phyloP scores from a whole-genome alignment of 2,113 vertebrate genomes.

The Labeo rohita region DNA sequence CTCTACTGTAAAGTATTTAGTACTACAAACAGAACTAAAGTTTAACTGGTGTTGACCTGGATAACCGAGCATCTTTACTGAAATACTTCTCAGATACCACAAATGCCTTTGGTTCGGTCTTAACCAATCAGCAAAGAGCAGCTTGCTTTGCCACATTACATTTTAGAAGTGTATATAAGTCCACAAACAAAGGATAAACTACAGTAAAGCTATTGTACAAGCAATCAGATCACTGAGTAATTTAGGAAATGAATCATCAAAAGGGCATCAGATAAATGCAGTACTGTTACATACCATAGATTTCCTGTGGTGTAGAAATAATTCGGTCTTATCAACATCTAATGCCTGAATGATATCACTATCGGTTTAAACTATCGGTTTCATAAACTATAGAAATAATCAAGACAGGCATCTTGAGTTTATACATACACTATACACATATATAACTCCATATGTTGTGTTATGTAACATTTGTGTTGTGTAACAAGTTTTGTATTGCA shows the following conservation, averaged over 20 bases:
- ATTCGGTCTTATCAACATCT: not conserved
- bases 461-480: not conserved
- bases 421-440: no score
- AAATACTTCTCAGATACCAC: not conserved
- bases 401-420: not conserved
- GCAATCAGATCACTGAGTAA: not conserved
- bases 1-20: not conserved
- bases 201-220: not conserved
- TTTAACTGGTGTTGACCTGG: not conserved
- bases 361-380: not conserved
- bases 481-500: not conserved
- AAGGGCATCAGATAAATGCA: not conserved
- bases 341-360: not conserved
- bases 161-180: not conserved
- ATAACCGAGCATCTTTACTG: not conserved
- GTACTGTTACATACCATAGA: not conserved
- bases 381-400: not conserved
- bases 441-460: not conserved
- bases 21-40: not conserved
- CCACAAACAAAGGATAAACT: not conserved
- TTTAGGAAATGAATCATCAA: not conserved
- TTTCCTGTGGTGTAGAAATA: not conserved
- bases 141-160: not conserved
- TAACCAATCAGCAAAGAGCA: not conserved
- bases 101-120: not conserved